Base-by-base conservation (phyloP, 2,113 vertebrate species). In the Meles meles region DNA sequence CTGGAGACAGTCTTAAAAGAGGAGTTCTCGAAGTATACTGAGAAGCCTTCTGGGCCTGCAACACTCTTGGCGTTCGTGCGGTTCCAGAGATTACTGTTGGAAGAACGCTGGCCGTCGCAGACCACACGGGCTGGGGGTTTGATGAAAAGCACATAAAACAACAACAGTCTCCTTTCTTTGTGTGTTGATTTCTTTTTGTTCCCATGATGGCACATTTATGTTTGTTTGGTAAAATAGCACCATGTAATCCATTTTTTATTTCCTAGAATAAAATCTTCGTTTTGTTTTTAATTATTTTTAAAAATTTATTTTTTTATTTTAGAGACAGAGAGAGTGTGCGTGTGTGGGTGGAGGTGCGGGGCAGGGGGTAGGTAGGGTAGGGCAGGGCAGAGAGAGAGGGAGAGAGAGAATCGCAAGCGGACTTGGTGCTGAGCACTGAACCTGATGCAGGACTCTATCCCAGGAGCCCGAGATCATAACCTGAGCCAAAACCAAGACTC, bases 161-260 rank as follows among this genome's bases (percentile, higher is more conserved):
- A 67, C 42, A 91, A 61, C 27, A 87, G 80, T 14, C 15, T 49
- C 44, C 7, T 69, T 69, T 63, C 37, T 92, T 55, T 90, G 39
- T 39, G 18, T 59, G n/a, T 90, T 90, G 55, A 55, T 42, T 90
- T 55, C 12, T 44, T 31, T 67, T 88, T 86, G 71, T 57, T 57
- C 17, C 52, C 55, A 74, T 83, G 49, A 85, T 47, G 39, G 21
- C n/a, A n/a, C 47, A 14, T 77, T 77, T 47, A 67, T 93, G 80
- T 81, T 95, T 79, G 81, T 82, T 90, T 91, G 65, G 74, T 92
- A 63, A 93, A 95, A 85, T 11, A n/a, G 42, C 37, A 63, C 44
- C 42, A 31, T 52, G 47, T 63, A 39, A 31, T 88, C 59, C 31
- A 69, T 92, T 87, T 91, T 95, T 21, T 21, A 72, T 77, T 90